A percentile compares a stretch with the other conserved stretches of the same genome.
These are phyloP conservation scores for Mobula hypostoma DNA, from an alignment of 2,113 vertebrate species.

Conservation along the genomic window DNA sequence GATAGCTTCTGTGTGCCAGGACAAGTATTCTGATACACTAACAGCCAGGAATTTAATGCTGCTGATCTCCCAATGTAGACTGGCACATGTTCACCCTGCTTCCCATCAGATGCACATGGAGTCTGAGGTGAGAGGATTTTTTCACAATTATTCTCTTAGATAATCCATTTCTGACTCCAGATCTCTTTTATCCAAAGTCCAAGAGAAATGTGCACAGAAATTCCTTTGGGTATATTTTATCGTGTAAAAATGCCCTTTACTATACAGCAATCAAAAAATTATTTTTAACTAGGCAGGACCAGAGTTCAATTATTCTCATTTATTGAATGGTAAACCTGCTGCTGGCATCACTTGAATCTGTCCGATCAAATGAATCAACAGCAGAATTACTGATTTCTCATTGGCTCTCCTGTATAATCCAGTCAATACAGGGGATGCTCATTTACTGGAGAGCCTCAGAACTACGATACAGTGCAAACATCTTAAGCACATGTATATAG, in stretches of 20 bases:
- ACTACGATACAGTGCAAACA: background rate
- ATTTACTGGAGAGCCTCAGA: background rate
- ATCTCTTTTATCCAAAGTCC: background rate
- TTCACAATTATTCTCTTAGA: background rate
- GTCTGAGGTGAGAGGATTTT: background rate
- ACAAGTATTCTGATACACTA: too few species aligned
- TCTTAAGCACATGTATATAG: too few species aligned
- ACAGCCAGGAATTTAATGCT: too few species aligned
- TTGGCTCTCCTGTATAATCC: background rate
- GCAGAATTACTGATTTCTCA: background rate
- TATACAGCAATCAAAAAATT: background rate
- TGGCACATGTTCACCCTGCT: too few species aligned
- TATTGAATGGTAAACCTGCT: too few species aligned
- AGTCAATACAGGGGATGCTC: background rate
- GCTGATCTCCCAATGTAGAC: too few species aligned
- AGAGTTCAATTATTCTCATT: background rate
- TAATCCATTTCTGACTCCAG: background rate
- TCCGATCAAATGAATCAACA: background rate
- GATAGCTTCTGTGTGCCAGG: too few species aligned
- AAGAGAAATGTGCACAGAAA: background rate
- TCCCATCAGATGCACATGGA: too few species aligned
- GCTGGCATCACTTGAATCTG: too few species aligned
- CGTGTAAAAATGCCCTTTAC: background rate
- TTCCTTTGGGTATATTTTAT: background rate
- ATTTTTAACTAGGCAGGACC: background rate